Conservation (phyloP, 2,113 vertebrate species). For the Promerops cafer region DNA sequence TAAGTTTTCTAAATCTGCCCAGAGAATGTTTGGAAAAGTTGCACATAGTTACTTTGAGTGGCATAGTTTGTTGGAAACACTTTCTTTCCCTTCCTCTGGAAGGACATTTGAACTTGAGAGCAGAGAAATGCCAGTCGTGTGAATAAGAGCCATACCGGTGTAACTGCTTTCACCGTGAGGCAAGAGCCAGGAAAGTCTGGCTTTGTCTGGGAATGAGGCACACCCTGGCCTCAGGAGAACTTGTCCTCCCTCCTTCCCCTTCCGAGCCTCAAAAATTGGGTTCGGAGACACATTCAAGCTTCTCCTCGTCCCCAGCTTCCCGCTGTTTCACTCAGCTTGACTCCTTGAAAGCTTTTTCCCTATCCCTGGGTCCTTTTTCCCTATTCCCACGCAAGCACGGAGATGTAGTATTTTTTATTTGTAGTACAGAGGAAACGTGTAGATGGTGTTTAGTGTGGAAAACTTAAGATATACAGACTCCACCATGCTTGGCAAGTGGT, state of each 20-base stretch:
- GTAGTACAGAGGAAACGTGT: background rate
- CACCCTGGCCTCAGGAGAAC: background rate
- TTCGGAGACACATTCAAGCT: background rate
- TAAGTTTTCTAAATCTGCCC: background rate
- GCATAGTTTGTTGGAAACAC: background rate
- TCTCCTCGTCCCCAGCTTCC: background rate
- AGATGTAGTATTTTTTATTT: background rate
- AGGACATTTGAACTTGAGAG: background rate
- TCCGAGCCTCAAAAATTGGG: background rate
- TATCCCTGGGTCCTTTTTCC: background rate
- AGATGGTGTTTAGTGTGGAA: background rate
- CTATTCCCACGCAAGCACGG: background rate
- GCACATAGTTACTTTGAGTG: accelerated
- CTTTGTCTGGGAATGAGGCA: background rate
- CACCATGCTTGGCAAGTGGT: background rate
- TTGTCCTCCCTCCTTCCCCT: background rate
- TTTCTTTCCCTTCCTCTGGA: background rate
- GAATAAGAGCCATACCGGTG: background rate
- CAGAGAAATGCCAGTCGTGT: background rate
- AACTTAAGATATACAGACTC: accelerated
- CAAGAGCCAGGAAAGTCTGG: background rate
- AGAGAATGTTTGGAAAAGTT: background rate
- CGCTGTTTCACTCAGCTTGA: background rate
- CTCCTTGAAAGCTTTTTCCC: too few relatives aligned
- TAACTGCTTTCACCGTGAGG: background rate